Conservation (phyloP, 2,888 invertebrate species). For the Andrena hattorfiana region DNA sequence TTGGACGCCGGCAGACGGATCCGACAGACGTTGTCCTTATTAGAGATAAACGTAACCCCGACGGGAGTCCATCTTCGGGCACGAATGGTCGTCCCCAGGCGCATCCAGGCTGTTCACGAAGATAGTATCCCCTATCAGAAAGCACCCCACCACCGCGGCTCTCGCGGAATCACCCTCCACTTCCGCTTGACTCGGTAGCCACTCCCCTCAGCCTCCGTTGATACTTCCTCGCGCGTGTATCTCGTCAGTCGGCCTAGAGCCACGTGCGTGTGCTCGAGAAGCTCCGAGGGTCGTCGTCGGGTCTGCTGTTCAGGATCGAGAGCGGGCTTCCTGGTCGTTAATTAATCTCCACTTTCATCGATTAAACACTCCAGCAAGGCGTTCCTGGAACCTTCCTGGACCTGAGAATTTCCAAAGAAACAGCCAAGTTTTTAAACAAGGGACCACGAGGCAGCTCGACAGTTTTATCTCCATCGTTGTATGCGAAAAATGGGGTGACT, state of each 20-base stretch:
- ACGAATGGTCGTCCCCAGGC: neutral
- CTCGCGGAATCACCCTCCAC: constrained; percentile 76
- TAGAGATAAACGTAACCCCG: constrained; percentile 5
- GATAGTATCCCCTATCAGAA: constrained; percentile 46
- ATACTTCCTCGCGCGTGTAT: constrained; percentile 80
- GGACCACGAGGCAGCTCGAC: neutral
- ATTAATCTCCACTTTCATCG: neutral
- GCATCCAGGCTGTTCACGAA: constrained; percentile 14
- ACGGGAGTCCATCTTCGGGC: constrained; percentile 12
- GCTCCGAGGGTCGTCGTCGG: constrained; percentile 56
- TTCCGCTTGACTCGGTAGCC: constrained; percentile 77
- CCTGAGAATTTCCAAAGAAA: neutral
- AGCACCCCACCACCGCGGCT: constrained; percentile 60
- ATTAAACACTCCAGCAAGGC: neutral
- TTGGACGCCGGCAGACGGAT: neutral
- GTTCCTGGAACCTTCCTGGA: neutral
- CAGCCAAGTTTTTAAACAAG: no score
- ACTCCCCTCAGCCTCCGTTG: constrained; percentile 76
- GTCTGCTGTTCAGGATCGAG: constrained; percentile 8
- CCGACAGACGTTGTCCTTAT: constrained; percentile 23
- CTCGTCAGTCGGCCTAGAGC: constrained; percentile 80
- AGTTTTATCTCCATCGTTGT: neutral
- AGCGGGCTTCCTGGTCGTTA: constrained; percentile 17
- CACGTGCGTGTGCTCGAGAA: constrained; percentile 81
- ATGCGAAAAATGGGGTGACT: neutral